Evolutionary conservation across 2,797 vertebrate species (phyloP).

Genomic region (Acrossocheilus fasciatus): DNA sequence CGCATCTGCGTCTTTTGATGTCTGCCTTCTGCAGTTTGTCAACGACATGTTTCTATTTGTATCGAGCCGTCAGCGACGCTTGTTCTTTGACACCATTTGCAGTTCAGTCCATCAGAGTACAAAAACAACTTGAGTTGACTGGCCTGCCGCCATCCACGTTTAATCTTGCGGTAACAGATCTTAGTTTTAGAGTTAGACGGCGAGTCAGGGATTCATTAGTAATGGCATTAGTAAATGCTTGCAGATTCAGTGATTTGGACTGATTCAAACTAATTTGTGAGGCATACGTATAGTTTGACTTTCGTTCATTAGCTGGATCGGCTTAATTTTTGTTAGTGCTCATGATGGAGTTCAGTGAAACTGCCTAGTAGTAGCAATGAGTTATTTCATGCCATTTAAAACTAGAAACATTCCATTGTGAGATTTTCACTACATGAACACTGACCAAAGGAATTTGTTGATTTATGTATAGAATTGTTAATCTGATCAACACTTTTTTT

Average conservation of each 20-base stretch:
- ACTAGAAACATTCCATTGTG: neutral
- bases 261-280: neutral
- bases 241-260: neutral
- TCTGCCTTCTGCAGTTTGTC: conserved; percentile 19
- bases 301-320: neutral
- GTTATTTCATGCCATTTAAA: neutral
- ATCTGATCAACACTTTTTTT: no score
- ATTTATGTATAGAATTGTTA: no score
- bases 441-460: no score
- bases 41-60: neutral
- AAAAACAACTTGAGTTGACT: neutral
- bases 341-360: neutral
- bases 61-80: neutral
- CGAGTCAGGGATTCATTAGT: neutral
- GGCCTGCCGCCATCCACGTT: neutral
- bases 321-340: neutral
- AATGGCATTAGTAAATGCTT: neutral
- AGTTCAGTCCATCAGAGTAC: neutral
- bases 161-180: neutral
- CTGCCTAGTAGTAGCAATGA: neutral
- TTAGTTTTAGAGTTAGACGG: neutral
- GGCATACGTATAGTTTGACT: neutral
- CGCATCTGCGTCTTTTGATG: neutral
- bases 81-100: conserved; percentile 4
- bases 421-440: neutral